Conservation (phyloP, 2,888 invertebrate species). For the Pollenia labialis region DNA sequence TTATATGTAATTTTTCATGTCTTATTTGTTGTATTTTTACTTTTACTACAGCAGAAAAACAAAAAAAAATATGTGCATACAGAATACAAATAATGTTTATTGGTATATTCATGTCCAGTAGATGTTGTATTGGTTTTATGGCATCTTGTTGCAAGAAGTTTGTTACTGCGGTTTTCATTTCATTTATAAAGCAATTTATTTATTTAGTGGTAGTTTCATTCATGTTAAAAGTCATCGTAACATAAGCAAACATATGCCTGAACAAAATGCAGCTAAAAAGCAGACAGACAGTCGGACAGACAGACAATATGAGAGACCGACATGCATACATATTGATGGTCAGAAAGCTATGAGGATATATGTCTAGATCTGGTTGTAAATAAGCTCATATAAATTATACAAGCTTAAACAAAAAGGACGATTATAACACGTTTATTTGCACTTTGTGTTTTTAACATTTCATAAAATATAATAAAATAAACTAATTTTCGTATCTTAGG, state of each 20-base stretch:
- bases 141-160: constrained; percentile 51
- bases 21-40: constrained; percentile 35
- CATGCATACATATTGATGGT: background rate
- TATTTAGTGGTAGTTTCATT: constrained; percentile 72
- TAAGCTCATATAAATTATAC: constrained; percentile 17
- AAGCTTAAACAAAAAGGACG: constrained; percentile 22
- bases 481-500: background rate
- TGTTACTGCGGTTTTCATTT: constrained; percentile 57
- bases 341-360: constrained; percentile 6
- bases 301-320: too few species aligned
- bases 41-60: constrained; percentile 26
- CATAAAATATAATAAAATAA: background rate
- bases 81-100: constrained; percentile 43
- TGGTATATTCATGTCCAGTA: constrained; percentile 62
- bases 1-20: constrained; percentile 38
- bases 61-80: constrained; percentile 39
- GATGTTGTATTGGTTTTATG: constrained; percentile 62
- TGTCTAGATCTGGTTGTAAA: constrained; percentile 4
- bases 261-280: constrained; percentile 33
- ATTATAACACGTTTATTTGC: constrained; percentile 49
- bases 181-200: constrained; percentile 72
- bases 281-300: background rate
- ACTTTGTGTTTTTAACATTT: constrained; percentile 15
- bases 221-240: constrained; percentile 70
- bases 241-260: constrained; percentile 63